Evolutionary conservation across 1,140 invertebrate genomes (phyloP), one percentile per base, ranked within the genome.

Genomic region (Lordiphosa collinella): DNA sequence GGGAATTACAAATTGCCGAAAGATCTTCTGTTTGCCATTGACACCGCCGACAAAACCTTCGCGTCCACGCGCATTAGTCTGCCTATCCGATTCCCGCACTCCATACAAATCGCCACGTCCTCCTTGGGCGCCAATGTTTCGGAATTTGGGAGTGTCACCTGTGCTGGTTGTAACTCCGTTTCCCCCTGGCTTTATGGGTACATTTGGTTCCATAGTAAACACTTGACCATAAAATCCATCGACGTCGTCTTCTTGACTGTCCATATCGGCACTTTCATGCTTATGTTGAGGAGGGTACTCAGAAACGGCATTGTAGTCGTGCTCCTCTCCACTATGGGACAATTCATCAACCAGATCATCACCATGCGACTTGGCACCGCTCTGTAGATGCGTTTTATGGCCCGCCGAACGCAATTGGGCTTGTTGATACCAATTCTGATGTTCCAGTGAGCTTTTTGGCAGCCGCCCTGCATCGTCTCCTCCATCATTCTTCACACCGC

Each of bases 21-120:
- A 88, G 6, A 69, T 88, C 80, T 66, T 90, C 85, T 60, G 89
- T 67, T 62, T 88, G 43, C 62, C 71, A 12, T 52, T 82, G 1
- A 75, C 55, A 0, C 54, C 64, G 31, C 62, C 64, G 0, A 88
- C 57, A n/a, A 73, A 80, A 5, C 86, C 73, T 14, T 82, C 76
- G 3, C 76, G 71, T 4, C 76, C 76, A 0, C 76, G 48, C 0
- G 66, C 32, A 29, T 48, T 67, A 14, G 67, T 40, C 47, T 71
- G 67, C 9, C 85, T 51, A 47, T 87, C 86, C 3, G 50, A 59
- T 10, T 88, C 84, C 1, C 79, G 65, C 0, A 78, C 50, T 4
- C 69, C 84, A 25, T 67, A 71, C 5, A 84, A 18, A 32, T 87
- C 87, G 9, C 61, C 54, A 0, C 86, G 80, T 6, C 76, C 68